Evolutionary conservation across 2,888 invertebrate genomes (phyloP), one percentile per base, ranked within the genome.

Genomic region (Xestia rhomboidea): DNA sequence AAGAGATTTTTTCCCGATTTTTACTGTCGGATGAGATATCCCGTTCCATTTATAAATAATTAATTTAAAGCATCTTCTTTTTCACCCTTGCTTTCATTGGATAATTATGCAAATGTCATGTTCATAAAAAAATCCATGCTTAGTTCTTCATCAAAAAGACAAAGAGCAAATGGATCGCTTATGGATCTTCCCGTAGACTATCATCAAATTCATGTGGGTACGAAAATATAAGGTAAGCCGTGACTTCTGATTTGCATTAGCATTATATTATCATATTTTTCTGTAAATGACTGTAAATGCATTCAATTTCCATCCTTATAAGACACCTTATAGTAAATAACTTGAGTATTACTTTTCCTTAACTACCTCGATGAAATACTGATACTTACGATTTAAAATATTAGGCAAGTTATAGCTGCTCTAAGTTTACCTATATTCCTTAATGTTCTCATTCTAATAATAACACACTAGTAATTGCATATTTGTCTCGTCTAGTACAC

Each of bases 371-470:
- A 85, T 68, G 78, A 78, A 18, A 63, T 82, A 86, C 83, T 60
- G 10, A 30, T 60, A 62, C 62, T 86, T 86, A 84, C 83, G n/a
- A 71, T 64, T 83, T 73, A 75, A 70, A 57, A 67, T 82, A 71
- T 75, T 83, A 86, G 83, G 84, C 86, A 73, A 70, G 64, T 74
- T 27, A 70, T 84, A 78, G 83, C 86, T 84, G 83, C 86, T 71
- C 86, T 83, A 82, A 70, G 77, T 70, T 77, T 71, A 74, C 49
- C 70, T 76, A 85, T 44, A 68, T 15, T 63, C 24, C 60, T 68
- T 72, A 74, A n/a, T n/a, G 63, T 44, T 69, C 24, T 81, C 41
- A 49, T 71, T 73, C 46, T 83, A 73, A 70, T 68, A 24, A 57
- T 66, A 68, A 85, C 62, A 77, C 46, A 49, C 73, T 84, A 83